Base-by-base conservation (phyloP, 2,888 invertebrate species). In the Tenthredo distinguenda region DNA sequence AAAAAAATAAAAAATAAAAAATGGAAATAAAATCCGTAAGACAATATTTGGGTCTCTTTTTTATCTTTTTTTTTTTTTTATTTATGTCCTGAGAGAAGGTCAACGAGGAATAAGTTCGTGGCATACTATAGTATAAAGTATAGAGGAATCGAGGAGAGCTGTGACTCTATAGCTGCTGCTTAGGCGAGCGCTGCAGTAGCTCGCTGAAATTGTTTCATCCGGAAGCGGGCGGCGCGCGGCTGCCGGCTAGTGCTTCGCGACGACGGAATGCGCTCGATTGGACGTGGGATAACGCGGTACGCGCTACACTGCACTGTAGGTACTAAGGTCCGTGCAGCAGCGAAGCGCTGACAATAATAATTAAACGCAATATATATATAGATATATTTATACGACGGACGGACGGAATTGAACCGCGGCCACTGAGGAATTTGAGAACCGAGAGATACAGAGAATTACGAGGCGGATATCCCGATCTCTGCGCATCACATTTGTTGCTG, bases 211-310 rank as follows among this genome's bases (percentile, higher is more conserved):
- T 62, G 62, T 62, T 62, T 62, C 62, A 26, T 62, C 62, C 62
- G 62, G 62, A 62, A 62, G 26, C 62, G 62, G 62, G n/a, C 47
- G 15, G 4, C n/a, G 55, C n/a, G 55, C 55, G 55, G 6, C 26
- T 2, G 26, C 26, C 12, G 2, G 68, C 26, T 26, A 34, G 68
- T 26, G 43, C 40, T 74, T 74, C 26, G 26, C 68, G 40, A 74
- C 21, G 21, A 43, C 43, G 74, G 74, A 74, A 74, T 74, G 74
- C 43, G 74, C 74, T 74, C 74, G 74, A 74, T 74, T 74, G 74
- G 43, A 74, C 74, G 74, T 74, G 74, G 74, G 74, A 74, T 74
- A 40, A 21, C 71, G 71, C n/a, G 71, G 71, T 31, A 10, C 18
- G 18, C 18, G 34, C 26, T 71, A 40, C 12, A 12, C 37, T 37